Base-by-base conservation (phyloP, 2,888 invertebrate species). In the Nemapogon koenigi region DNA sequence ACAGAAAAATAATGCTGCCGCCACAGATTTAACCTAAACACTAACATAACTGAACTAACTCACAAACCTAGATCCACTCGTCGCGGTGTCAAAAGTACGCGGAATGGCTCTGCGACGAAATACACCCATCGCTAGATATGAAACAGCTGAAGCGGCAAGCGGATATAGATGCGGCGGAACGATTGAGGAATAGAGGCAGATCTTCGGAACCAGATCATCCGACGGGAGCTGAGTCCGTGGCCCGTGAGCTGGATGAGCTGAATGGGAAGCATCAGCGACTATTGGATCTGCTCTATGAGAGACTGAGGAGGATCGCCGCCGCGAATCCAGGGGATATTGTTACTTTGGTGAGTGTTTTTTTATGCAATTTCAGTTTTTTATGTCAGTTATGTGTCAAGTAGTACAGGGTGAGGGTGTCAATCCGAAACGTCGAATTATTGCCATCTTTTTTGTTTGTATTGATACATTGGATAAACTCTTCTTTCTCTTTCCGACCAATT, bases 41-140 rank as follows among this genome's bases (percentile, higher is more conserved):
- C 16, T 37, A 37, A 37, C 37, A 28, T 3, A 15, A 36, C 17
- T n/a, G n/a, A n/a, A 33, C 37, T 26, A 37, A 37, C 37, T 27
- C 7, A 30, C 67, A 75, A 62, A 81, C 64, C 39, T 87, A 94
- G 93, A 91, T 90, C 63, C 91, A 91, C 83, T 89, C 91, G 66
- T 87, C 89, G 62, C 85, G 90, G 59, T 87, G 93, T 64, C 88
- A 90, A 71, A 87, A 89, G 47, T 96, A 90, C 82, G 83, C 87
- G 46, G 92, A 92, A 55, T 85, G 85, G 72, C 82, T 94, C 47
- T 85, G 94, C 64, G 88, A 88, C 56, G 91, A 91, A 54, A 83
- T 88, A 37, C 91, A 91, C 56, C 91, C 91, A 2, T 90, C 90
- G 41, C 64, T 91, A 59, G 91, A 91, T 72, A 63, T 63, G 55